Percentiles rank a stretch among this genome's conserved stretches.
Conservation (phyloP, 2,888 invertebrate species). For the Hyposoter dolosus region DNA sequence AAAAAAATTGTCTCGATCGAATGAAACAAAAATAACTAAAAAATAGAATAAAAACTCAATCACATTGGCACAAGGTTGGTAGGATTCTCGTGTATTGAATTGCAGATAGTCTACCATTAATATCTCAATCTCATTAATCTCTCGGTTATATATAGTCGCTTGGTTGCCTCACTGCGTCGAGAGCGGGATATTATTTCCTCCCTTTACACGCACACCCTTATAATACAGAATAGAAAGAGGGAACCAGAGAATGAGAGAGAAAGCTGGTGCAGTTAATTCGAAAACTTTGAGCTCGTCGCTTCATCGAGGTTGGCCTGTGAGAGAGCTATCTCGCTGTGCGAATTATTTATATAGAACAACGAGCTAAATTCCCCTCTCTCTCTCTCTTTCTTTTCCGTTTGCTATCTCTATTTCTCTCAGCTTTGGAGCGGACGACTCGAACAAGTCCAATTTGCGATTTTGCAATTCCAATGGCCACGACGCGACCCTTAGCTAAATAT, state of each 20-base stretch:
- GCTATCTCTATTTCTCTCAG: slow-evolving; percentile 28
- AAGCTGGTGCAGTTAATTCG: slow-evolving; percentile 76
- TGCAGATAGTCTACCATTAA: slow-evolving; percentile 43
- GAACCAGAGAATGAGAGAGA: slow-evolving; percentile 33
- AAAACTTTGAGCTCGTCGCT: slow-evolving; percentile 74
- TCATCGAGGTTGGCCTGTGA: slow-evolving; percentile 45
- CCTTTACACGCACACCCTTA: slow-evolving; percentile 12
- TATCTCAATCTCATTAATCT: slow-evolving; percentile 67
- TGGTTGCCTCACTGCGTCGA: slow-evolving; percentile 58
- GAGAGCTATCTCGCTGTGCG: slow-evolving; percentile 44
- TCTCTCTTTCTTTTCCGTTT: slow-evolving; percentile 32
- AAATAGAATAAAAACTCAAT: not conserved
- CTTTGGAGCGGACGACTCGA: slow-evolving; percentile 72
- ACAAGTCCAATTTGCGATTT: slow-evolving; percentile 84
- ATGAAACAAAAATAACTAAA: not conserved
- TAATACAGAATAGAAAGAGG: slow-evolving; percentile 16
- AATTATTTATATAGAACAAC: slow-evolving; percentile 56
- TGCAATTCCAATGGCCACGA: slow-evolving; percentile 84
- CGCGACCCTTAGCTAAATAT: slow-evolving; percentile 83
- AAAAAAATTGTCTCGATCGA: not conserved
- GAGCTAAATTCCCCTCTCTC: slow-evolving; percentile 35
- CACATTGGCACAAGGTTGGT: slow-evolving; percentile 21
- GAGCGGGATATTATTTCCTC: slow-evolving; percentile 59
- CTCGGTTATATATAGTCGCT: slow-evolving; percentile 54
- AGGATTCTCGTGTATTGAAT: slow-evolving; percentile 44